Evolutionary conservation across 2,113 vertebrate species (phyloP).

Genomic region (Abramis brama): DNA sequence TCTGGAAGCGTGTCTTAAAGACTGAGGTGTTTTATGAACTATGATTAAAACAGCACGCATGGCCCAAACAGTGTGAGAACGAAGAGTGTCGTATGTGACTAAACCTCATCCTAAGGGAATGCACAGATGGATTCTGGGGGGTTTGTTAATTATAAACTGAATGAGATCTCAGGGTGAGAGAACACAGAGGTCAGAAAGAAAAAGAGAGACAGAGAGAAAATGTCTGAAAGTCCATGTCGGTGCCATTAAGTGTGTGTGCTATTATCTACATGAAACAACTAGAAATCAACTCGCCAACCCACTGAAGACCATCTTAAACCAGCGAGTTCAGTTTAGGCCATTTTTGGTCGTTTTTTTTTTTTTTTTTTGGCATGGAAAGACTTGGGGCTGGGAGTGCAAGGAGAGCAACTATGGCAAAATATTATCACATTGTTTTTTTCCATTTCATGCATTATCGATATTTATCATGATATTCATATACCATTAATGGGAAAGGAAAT

Average conservation of each 20-base stretch:
- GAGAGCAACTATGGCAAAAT: too few relatives aligned
- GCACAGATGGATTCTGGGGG: constrained; percentile 9
- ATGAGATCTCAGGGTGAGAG: neutral
- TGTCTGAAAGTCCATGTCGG: neutral
- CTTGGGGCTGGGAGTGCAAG: neutral
- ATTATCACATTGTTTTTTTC: too few relatives aligned
- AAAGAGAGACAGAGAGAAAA: constrained; percentile 19
- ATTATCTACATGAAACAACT: neutral
- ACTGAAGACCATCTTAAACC: neutral
- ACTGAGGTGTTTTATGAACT: constrained; percentile 31
- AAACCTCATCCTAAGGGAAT: constrained; percentile 27
- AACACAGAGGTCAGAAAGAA: constrained; percentile 2
- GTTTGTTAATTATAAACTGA: neutral
- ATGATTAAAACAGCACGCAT: constrained; percentile 13
- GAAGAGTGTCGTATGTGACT: neutral
- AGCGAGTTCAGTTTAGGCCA: neutral
- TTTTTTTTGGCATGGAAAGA: neutral
- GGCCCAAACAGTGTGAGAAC: neutral
- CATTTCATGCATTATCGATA: too few relatives aligned
- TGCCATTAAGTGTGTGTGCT: neutral
- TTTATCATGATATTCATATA: too few relatives aligned
- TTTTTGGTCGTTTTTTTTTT: neutral
- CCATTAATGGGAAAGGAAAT: too few relatives aligned
- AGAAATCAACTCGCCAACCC: neutral
- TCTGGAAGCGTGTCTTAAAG: constrained; percentile 31